Evolutionary conservation across 2,888 invertebrate genomes (phyloP), one percentile per base, ranked within the genome.

Genomic region (Iselma pallidipennis): DNA sequence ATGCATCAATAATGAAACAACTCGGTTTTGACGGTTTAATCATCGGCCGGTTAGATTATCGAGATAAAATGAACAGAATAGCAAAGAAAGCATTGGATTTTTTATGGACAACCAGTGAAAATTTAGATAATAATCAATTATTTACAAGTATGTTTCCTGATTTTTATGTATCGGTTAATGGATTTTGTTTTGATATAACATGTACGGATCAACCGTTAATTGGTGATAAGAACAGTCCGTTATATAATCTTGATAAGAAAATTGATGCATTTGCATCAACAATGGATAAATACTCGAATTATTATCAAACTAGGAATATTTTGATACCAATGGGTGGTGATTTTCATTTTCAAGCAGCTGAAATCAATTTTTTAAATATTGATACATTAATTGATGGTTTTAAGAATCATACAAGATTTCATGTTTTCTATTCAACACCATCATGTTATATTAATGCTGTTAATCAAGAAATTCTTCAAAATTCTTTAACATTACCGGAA

Each of bases 1-100:
- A 91, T 81, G 94, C 94, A 0, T 89, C 89, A 0, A 77, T 91
- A 0, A 86, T 91, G 19, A 86, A 91, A 0, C 88, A 88, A 77
- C 90, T 96, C 89, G 95, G 91, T 67, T 95, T 89, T 74, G 94
- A 96, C 74, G 94, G 92, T 0, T 81, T 93, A 68, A 91, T 94
- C 75, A 86, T 95, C 60, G 94, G 91, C 0, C 85, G 95, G 7
- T 83, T 94, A 19, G 94, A 95, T 79, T 94, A 89, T 78, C 87
- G 90, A 74, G 95, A 95, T 75, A 93, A 92, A 76, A 59, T 55
- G 0, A 70, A 81, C 0, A 82, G 95, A 45, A 74, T 87, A 5
- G 58, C 68, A 1, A 80, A 82, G 0, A 86, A 85, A 70, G 85
- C 83, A 0, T 87, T 91, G 82, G 95, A 95, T 80, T 89, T 92